phyloP scores from a whole-genome alignment of 2,797 vertebrate genomes.

The Ispidina lecontei region DNA sequence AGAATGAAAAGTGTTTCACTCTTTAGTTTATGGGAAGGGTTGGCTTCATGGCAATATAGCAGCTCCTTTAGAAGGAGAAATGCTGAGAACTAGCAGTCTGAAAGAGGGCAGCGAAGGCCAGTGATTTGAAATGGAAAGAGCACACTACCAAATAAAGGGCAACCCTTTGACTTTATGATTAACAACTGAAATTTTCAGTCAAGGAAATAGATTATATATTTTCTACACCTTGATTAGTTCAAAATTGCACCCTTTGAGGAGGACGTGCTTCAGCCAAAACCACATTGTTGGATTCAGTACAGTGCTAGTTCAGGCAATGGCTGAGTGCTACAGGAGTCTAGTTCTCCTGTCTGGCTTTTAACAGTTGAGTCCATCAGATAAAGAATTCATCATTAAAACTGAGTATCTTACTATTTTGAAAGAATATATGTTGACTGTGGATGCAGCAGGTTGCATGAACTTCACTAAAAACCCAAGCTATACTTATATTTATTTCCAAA shows the following conservation, averaged over 20 bases:
- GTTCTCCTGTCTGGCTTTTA: neutral
- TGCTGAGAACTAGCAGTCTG: neutral
- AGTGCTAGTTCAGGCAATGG: neutral
- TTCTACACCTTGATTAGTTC: neutral
- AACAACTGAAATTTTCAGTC: neutral
- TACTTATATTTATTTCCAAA: neutral
- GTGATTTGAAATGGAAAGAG: neutral
- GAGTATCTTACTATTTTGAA: neutral
- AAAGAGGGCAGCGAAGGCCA: neutral
- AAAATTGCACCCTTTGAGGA: neutral
- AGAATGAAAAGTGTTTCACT: neutral
- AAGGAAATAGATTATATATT: neutral
- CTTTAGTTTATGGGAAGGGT: neutral
- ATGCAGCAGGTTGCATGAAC: neutral
- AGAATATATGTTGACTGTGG: neutral
- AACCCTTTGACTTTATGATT: neutral
- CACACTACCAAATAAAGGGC: neutral
- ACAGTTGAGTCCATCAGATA: neutral
- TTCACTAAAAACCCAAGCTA: neutral
- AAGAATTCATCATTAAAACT: neutral
- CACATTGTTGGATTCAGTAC: neutral
- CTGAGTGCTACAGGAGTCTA: neutral
- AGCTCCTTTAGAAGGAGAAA: neutral
- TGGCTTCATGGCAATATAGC: neutral
- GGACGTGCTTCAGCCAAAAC: neutral